Evolutionary conservation across 2,113 vertebrate genomes (phyloP).

Genomic region (Raja brachyura): DNA sequence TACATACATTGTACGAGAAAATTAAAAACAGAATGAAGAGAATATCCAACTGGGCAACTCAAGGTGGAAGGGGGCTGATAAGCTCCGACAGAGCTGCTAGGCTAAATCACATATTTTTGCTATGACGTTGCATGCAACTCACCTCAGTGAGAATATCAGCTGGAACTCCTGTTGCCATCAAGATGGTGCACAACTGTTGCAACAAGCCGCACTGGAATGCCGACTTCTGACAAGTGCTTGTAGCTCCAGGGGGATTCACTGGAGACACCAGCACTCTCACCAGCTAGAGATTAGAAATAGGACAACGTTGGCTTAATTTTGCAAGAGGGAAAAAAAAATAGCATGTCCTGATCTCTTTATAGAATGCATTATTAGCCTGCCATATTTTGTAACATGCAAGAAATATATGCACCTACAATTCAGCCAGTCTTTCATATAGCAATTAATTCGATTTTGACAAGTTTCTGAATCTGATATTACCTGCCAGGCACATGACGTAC

Average conservation of each 20-base stretch:
- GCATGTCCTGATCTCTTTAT: background rate
- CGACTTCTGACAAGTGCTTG: slow-evolving; percentile 87
- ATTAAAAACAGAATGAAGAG: background rate
- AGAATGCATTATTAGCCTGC: background rate
- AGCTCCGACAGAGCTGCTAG: background rate
- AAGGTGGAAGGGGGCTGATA: background rate
- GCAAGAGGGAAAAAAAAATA: slow-evolving; percentile 1
- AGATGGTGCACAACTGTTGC: slow-evolving; percentile 90
- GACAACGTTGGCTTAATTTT: background rate
- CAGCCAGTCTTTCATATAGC: background rate
- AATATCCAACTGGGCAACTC: background rate
- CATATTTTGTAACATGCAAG: background rate
- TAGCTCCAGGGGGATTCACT: slow-evolving; percentile 86
- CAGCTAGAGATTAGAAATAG: slow-evolving; percentile 56
- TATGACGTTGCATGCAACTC: slow-evolving; percentile 38
- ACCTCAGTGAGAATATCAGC: slow-evolving; percentile 96
- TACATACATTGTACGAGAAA: background rate
- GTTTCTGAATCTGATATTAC: background rate
- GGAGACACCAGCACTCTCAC: slow-evolving; percentile 91
- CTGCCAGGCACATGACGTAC: background rate
- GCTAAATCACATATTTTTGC: background rate
- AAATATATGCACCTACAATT: background rate
- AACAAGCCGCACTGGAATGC: slow-evolving; percentile 90
- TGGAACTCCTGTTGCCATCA: slow-evolving; percentile 93
- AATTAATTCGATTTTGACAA: background rate